phyloP scores from a whole-genome alignment of 1,140 invertebrate species.

The Hyposmocoma kahamanoa region DNA sequence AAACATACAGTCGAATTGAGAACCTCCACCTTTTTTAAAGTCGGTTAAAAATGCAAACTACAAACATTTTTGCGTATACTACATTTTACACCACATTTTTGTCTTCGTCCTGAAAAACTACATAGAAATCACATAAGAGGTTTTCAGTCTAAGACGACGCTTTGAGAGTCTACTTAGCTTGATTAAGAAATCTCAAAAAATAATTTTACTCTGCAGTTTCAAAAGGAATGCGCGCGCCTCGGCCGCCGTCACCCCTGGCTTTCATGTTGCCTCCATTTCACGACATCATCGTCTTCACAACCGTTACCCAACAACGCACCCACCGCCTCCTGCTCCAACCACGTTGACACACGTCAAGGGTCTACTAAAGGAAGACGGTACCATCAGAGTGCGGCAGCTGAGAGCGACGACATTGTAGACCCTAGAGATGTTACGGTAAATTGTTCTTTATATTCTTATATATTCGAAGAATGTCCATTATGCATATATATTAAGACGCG shows the following conservation, averaged over 20 bases:
- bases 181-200: neutral
- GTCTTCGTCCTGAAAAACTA: too few relatives aligned
- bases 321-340: constrained; percentile 36
- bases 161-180: too few relatives aligned
- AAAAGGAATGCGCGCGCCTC: constrained; percentile 57
- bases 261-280: constrained; percentile 48
- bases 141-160: too few relatives aligned
- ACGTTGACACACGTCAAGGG: constrained; percentile 43
- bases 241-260: constrained; percentile 57
- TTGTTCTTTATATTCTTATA: too few relatives aligned
- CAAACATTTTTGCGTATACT: too few relatives aligned
- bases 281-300: constrained; percentile 26
- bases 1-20: too few relatives aligned
- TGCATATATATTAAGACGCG: too few relatives aligned
- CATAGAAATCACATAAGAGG: too few relatives aligned
- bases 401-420: constrained; percentile 43
- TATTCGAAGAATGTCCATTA: too few relatives aligned
- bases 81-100: too few relatives aligned
- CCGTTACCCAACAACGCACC: constrained; percentile 25
- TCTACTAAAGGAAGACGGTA: constrained; percentile 49
- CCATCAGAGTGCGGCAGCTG: constrained; percentile 34
- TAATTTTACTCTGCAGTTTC: constrained; percentile 43
- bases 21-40: too few relatives aligned
- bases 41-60: too few relatives aligned
- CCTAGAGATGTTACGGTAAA: constrained; percentile 58